These are phyloP conservation scores for Heliconius erato DNA, from an alignment of 2,888 invertebrate genomes.

Conservation along the genomic window DNA sequence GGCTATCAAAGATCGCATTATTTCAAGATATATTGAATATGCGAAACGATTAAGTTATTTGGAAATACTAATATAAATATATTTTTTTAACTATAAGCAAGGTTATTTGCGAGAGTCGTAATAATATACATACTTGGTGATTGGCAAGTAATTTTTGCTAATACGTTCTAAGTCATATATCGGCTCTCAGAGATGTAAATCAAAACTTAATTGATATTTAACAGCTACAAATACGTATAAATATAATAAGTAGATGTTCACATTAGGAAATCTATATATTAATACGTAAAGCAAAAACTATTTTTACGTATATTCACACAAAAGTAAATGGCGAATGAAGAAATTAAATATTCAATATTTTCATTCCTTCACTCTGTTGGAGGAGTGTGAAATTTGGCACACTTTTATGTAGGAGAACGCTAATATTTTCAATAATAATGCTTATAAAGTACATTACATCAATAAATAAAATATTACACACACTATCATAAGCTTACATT, in stretches of 20 bases:
- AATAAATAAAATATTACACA: too few species aligned
- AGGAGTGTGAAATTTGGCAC: too few species aligned
- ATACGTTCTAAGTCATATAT: too few species aligned
- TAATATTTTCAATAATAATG: too few species aligned
- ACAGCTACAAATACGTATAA: neutral
- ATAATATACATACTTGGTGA: neutral
- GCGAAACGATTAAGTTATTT: neutral
- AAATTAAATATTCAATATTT: too few species aligned
- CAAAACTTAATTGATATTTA: neutral
- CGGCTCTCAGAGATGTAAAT: neutral
- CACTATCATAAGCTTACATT: too few species aligned
- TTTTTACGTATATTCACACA: neutral
- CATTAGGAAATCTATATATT: too few species aligned
- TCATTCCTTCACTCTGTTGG: too few species aligned
- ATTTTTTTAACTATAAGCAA: neutral
- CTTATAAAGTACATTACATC: too few species aligned
- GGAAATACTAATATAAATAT: neutral
- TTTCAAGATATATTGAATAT: neutral
- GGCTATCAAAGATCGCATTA: too few species aligned
- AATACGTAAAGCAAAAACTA: too few species aligned
- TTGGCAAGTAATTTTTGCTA: neutral
- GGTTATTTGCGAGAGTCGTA: constrained; percentile 8
- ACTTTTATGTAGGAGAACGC: too few species aligned
- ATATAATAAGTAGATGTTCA: neutral
- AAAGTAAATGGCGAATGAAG: neutral